Evolutionary conservation across 2,888 invertebrate genomes (phyloP).

Genomic region (Megaustenia siamemsis): DNA sequence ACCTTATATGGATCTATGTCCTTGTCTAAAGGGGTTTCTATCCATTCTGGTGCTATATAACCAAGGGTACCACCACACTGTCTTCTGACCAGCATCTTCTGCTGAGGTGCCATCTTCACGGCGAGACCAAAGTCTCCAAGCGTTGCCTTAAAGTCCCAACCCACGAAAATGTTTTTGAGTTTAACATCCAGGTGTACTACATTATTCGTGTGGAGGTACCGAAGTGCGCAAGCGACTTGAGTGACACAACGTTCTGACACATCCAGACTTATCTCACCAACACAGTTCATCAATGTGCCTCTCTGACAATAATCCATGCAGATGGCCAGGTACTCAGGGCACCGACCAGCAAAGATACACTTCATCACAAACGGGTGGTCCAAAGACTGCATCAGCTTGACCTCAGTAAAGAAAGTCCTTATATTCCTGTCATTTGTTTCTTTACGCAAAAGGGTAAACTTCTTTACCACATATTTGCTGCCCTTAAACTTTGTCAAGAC

Average conservation of each 20-base stretch:
- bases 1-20: conserved; percentile 15
- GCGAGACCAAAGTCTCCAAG: conserved; percentile 21
- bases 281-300: not conserved
- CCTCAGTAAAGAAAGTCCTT: not conserved
- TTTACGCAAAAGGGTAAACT: not conserved
- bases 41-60: not conserved
- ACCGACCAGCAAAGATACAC: not conserved
- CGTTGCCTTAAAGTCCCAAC: not conserved
- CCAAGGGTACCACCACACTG: conserved; percentile 1
- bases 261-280: not conserved
- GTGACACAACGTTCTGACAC: not conserved
- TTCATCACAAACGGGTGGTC: conserved; percentile 7
- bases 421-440: not conserved
- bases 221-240: conserved; percentile 6
- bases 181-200: conserved; percentile 5
- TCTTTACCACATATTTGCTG: not conserved
- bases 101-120: not conserved
- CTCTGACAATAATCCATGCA: not conserved
- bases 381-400: not conserved
- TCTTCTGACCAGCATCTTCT: not conserved
- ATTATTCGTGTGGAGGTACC: not conserved
- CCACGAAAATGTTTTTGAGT: conserved; percentile 4
- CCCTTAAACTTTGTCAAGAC: not conserved
- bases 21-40: not conserved
- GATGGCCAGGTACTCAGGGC: not conserved